A percentile compares a stretch with the other conserved stretches of the same genome.
phyloP scores from a whole-genome alignment of 53 echinoderm and acorn worm species.

The Antedon mediterranea region DNA sequence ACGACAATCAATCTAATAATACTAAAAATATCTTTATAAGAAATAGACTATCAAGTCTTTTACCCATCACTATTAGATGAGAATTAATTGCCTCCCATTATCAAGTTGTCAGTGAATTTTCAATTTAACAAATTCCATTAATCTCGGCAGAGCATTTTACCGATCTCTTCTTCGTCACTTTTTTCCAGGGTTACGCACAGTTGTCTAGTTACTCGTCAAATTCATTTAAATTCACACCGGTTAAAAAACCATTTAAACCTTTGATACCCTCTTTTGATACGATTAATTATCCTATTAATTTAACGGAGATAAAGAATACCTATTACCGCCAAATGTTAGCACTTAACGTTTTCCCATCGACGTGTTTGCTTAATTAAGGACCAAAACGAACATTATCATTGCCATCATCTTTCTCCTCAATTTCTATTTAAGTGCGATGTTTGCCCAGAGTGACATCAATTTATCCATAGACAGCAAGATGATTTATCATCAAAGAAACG shows the following conservation, averaged over 20 bases:
- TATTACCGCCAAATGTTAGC: background rate
- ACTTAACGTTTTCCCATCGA: background rate
- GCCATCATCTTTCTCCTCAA: background rate
- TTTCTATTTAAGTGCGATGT: background rate
- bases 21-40: too few relatives aligned
- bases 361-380: slow-evolving; percentile 1
- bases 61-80: too few relatives aligned
- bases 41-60: too few relatives aligned
- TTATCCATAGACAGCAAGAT: background rate
- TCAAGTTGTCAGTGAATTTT: background rate
- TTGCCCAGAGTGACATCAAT: background rate
- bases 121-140: background rate
- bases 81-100: too few relatives aligned
- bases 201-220: background rate
- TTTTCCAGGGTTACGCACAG: background rate
- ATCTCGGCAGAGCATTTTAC: background rate
- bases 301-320: background rate
- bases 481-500: background rate
- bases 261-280: background rate
- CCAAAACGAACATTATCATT: background rate
- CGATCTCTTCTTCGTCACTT: background rate
- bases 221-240: background rate
- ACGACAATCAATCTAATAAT: too few relatives aligned
- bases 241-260: background rate
- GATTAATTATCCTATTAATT: background rate